Conservation (phyloP, 53 echinoderm and acorn worm species). For the Mesocentrotus franciscanus region DNA sequence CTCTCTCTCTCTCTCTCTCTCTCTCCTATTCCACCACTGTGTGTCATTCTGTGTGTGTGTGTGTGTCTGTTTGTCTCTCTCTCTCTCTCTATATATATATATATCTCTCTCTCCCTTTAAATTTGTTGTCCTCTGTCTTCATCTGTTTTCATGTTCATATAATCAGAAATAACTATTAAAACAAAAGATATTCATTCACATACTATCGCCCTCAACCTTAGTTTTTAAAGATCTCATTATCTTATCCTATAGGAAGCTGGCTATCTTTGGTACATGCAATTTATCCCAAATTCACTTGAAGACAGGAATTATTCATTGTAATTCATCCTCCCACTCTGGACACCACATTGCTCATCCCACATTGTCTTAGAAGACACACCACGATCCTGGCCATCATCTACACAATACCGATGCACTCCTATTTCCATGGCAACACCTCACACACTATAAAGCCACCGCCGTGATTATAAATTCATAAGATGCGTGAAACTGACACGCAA, state of each 20-base stretch:
- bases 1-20: not conserved
- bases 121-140: not conserved
- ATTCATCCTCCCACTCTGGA: not conserved
- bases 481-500: constrained; percentile 53
- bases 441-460: not conserved
- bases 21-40: not conserved
- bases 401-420: not conserved
- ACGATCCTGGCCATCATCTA: not conserved
- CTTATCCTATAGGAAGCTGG: not conserved
- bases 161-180: too few relatives aligned
- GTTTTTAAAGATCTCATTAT: not conserved
- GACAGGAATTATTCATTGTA: not conserved
- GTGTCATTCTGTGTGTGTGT: too few relatives aligned
- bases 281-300: not conserved
- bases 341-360: not conserved
- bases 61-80: too few relatives aligned
- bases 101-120: not conserved
- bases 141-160: not conserved
- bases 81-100: too few relatives aligned
- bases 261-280: not conserved
- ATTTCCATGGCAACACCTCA: constrained; percentile 7
- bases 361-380: not conserved
- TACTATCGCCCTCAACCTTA: too few relatives aligned
- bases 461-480: constrained; percentile 37
- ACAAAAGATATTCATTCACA: not conserved